Percentiles rank a stretch among this genome's conserved stretches.
Evolutionary conservation across 2,797 vertebrate species (phyloP).

Genomic region (Microtus agrestis): DNA sequence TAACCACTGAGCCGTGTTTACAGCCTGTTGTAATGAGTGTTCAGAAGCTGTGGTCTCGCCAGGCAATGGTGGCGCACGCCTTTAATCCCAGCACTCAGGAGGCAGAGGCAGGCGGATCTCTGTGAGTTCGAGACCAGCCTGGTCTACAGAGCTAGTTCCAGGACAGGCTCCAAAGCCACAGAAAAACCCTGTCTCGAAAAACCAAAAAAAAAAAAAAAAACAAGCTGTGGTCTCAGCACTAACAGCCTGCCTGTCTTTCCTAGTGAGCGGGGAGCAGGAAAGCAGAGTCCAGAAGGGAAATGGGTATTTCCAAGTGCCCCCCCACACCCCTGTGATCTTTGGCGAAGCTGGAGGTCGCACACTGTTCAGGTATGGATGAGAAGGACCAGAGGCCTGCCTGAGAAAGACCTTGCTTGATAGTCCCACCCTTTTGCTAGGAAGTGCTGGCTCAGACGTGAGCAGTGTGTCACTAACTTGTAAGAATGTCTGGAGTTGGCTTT

Average conservation of each 20-base stretch:
- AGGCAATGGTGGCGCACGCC: no score
- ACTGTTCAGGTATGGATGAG: constrained; percentile 93
- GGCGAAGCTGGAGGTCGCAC: constrained; percentile 98
- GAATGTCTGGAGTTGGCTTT: neutral
- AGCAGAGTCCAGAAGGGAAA: constrained; percentile 98
- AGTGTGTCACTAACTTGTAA: neutral
- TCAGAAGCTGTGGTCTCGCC: neutral
- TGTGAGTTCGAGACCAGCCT: no score
- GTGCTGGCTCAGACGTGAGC: neutral
- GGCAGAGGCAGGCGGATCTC: no score
- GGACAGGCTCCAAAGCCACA: no score
- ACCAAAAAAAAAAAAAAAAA: no score
- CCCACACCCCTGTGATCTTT: constrained; percentile 99
- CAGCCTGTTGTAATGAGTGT: neutral
- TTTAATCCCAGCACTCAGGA: no score
- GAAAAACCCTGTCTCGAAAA: no score
- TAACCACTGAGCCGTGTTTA: neutral
- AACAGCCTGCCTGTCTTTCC: constrained; percentile 34
- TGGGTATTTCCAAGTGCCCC: constrained; percentile 98
- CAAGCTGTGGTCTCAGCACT: neutral
- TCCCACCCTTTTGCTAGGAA: neutral
- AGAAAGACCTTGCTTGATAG: neutral
- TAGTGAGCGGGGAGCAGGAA: constrained; percentile 98
- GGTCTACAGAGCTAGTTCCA: no score
- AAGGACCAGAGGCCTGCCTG: neutral